Evolutionary conservation across 2,113 vertebrate genomes (phyloP), one percentile per base, ranked within the genome.

Genomic region (Menura novaehollandiae): DNA sequence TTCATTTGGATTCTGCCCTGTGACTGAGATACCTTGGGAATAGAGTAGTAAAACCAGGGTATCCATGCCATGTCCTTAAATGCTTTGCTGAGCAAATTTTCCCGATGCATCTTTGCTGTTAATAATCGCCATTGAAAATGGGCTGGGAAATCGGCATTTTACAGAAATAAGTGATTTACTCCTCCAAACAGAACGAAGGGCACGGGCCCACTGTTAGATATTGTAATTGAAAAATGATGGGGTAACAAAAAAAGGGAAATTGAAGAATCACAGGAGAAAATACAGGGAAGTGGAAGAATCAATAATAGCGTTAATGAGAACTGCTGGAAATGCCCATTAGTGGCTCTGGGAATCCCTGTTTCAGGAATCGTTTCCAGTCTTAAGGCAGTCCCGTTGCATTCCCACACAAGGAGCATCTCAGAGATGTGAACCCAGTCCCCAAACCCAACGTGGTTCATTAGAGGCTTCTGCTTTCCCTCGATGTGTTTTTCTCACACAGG

Each of bases 361-460:
- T 35, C 3, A 3, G 77, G 81, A 87, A 63, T 78, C 10, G 4
- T 58, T 85, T 74, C 60, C 46, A 24, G 2, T 37, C 3, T 2
- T 30, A 17, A 52, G 51, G 52, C 35, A 26, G 41, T 9, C 15
- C 37, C 1, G 0, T 13, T 55, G 43, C 37, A 26, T 52, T 80
- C 37, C 59, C n/a, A 24, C 32, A 14, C 2, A 0, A 80, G 76
- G 53, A 80, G 44, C 53, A 27, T 37, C 73, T 81, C 68, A 35
- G 73, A 44, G 59, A 26, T 27, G 17, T 24, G 49, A 91, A 18
- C 12, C 18, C 2, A 1, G 17, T 91, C 37, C 41, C 58, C 37
- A 5, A n/a, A 47, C 8, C 14, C 4, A 1, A 0, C 28, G 1
- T 3, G 18, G 30, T 28, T 39, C 49, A 7, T 7, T 10, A 17